Evolutionary conservation across 1,140 invertebrate species (phyloP), one percentile per base, ranked within the genome.

Genomic region (Anastatus disparis): DNA sequence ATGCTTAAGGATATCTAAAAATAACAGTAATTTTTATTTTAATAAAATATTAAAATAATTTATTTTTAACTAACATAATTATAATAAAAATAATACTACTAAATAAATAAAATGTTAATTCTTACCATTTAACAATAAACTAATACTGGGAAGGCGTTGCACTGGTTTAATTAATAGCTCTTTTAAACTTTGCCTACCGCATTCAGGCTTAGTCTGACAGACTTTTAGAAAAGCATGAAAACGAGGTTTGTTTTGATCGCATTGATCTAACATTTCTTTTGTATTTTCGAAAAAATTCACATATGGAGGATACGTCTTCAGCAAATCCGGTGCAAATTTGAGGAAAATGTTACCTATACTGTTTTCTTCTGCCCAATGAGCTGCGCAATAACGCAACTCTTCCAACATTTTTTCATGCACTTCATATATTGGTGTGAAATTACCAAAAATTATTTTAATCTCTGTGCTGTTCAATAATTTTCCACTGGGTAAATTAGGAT

Each of bases 201-300:
- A 99, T 84, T 99, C 97, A 3, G 95, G 94, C 82, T 92, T 93
- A 46, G 93, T 93, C 83, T 95, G 94, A 76, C 94, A 93, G 77
- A 97, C 95, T 88, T 98, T 98, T n/a, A 99, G 89, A 86, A 99
- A 99, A 75, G 97, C 97, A 86, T 98, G 95, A 88, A 99, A 99
- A 81, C 95, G 89, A 24, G 96, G 95, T 83, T 97, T 97, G 75
- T 91, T 92, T 82, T 90, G 90, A 87, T 97, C 96, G 87, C 95
- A 98, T 78, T 93, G 90, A 71, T 91, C 87, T 75, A 99, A 89
- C 87, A 94, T 95, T 79, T 97, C 94, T 85, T 98, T 98, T 79
- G 95, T 96, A 81, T 95, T 94, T 84, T 99, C 96, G 84, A 98
- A 99, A 83, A 95, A 99, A 85, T 99, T 99, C 12, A 99, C 93